phyloP scores from a whole-genome alignment of 2,797 vertebrate species.

The Loriculus beryllinus region DNA sequence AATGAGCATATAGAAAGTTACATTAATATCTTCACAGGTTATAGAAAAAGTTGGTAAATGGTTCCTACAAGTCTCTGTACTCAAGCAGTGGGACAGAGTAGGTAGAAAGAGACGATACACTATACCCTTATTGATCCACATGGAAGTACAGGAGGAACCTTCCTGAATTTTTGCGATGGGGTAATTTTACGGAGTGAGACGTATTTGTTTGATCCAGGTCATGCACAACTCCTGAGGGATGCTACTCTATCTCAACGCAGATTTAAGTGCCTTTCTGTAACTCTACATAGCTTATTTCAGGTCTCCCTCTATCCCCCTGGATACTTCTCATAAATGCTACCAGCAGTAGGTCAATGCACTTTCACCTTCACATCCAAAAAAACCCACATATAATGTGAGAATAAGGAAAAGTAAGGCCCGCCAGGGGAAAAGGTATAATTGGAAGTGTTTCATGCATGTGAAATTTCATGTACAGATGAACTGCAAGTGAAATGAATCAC shows the following conservation, averaged over 20 bases:
- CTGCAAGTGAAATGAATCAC: background rate
- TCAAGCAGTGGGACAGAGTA: background rate
- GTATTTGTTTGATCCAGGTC: background rate
- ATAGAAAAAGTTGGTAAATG: slow-evolving; percentile 27
- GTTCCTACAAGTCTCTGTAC: slow-evolving; percentile 2
- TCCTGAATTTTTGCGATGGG: background rate
- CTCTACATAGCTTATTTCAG: background rate
- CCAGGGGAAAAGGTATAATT: background rate
- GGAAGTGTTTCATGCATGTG: background rate
- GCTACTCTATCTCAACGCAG: background rate
- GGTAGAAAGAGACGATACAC: background rate
- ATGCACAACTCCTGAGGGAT: background rate
- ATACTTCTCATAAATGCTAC: background rate
- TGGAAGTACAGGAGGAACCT: background rate
- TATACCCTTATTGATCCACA: background rate
- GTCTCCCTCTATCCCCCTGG: background rate
- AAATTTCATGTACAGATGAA: background rate
- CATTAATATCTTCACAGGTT: slow-evolving; percentile 30
- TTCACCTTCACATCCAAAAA: background rate
- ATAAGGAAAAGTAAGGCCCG: background rate
- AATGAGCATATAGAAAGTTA: slow-evolving; percentile 17
- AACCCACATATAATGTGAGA: background rate
- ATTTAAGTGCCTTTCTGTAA: background rate
- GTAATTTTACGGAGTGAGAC: background rate
- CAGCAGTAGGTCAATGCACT: background rate